Conservation (phyloP, 2,888 invertebrate species). For the Eumerus sabulonum region DNA sequence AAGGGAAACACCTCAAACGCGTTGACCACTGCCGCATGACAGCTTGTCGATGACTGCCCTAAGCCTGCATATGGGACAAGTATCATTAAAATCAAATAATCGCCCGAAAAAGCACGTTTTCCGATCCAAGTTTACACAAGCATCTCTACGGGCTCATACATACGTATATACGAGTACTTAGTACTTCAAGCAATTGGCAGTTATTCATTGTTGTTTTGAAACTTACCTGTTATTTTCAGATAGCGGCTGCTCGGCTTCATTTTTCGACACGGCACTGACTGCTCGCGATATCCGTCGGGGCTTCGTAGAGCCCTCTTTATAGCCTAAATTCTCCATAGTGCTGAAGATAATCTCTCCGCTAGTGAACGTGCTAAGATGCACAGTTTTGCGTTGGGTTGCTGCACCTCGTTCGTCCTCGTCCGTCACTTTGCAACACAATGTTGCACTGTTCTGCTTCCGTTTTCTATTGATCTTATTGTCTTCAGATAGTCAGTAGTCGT, state of each 20-base stretch:
- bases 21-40: background rate
- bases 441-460: slow-evolving; percentile 4
- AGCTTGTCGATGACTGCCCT: too few relatives aligned
- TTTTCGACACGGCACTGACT: slow-evolving; percentile 78
- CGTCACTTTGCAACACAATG: slow-evolving; percentile 22
- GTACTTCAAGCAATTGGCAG: too few relatives aligned
- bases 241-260: slow-evolving; percentile 78
- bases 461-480: background rate
- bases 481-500: too few relatives aligned
- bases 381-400: slow-evolving; percentile 36
- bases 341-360: slow-evolving; percentile 3
- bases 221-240: slow-evolving; percentile 75
- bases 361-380: slow-evolving; percentile 39
- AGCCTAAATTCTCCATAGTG: slow-evolving; percentile 83
- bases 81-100: too few relatives aligned
- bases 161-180: too few relatives aligned
- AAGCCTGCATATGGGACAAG: too few relatives aligned
- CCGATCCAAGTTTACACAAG: too few relatives aligned
- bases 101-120: too few relatives aligned
- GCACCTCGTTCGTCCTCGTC: slow-evolving; percentile 2
- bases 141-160: too few relatives aligned
- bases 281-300: slow-evolving; percentile 78
- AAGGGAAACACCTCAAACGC: background rate
- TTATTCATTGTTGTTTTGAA: background rate
- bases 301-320: slow-evolving; percentile 81